Conservation (phyloP, 2,797 vertebrate species). For the Nannoperca obscura region DNA sequence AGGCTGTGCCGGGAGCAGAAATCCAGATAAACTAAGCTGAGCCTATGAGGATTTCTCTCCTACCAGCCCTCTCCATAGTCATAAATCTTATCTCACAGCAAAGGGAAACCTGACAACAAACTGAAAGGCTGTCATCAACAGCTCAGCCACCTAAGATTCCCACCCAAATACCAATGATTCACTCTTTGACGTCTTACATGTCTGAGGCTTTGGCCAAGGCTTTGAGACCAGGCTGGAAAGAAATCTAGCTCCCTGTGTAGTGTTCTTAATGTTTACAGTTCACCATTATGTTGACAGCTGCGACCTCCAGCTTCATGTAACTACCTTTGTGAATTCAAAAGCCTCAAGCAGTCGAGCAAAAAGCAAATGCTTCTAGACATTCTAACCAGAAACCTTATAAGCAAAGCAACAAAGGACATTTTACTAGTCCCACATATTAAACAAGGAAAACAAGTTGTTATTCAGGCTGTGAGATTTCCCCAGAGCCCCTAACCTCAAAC, state of each 20-base stretch:
- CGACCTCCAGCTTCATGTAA: conserved; percentile 34
- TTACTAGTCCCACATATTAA: conserved; percentile 59
- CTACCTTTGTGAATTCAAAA: conserved; percentile 30
- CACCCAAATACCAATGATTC: conserved; percentile 76
- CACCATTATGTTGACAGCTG: conserved; percentile 28
- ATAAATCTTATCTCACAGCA: conserved; percentile 80
- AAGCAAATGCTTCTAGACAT: conserved; percentile 30
- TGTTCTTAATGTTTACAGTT: conserved; percentile 31
- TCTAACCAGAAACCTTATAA: conserved; percentile 52
- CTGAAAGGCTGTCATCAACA: conserved; percentile 70
- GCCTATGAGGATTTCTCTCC: conserved; percentile 74
- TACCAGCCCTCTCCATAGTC: conserved; percentile 67
- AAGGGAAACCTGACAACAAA: conserved; percentile 79
- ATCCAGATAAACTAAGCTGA: conserved; percentile 83
- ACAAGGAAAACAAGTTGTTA: conserved; percentile 81
- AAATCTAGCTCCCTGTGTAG: conserved; percentile 13
- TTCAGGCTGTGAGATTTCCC: conserved; percentile 77
- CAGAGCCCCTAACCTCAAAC: conserved; percentile 74
- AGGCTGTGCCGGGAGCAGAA: conserved; percentile 67
- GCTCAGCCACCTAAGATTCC: conserved; percentile 71
- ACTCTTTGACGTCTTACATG: conserved; percentile 53
- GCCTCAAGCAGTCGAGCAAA: conserved; percentile 16
- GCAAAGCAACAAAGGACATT: conserved; percentile 63
- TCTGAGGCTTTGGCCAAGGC: conserved; percentile 53
- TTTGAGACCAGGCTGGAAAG: conserved; percentile 34